Conservation (phyloP, 1,140 invertebrate species). For the Pomacea maculata region DNA sequence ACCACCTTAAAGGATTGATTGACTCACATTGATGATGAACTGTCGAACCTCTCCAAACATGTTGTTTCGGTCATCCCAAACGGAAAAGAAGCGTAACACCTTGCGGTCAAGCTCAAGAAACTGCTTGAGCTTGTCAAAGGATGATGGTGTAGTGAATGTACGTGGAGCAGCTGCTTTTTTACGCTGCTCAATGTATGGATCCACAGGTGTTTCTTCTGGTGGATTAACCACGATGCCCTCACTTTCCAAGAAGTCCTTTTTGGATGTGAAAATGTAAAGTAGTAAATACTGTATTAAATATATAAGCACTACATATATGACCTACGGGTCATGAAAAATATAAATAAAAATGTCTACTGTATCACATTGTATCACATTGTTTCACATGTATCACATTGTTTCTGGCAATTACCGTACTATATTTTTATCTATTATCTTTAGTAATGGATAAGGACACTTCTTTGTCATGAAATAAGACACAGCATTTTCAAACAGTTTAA, state of each 20-base stretch:
- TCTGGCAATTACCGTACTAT: no score
- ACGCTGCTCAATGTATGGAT: slow-evolving; percentile 74
- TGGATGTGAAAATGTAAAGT: no score
- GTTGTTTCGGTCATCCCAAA: slow-evolving; percentile 80
- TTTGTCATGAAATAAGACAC: no score
- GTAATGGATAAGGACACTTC: no score
- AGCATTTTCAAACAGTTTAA: no score
- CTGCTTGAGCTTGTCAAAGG: slow-evolving; percentile 65
- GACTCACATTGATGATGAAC: slow-evolving; percentile 64
- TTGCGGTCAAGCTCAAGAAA: slow-evolving; percentile 67
- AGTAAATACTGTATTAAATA: no score
- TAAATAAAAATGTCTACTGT: no score
- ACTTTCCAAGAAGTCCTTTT: slow-evolving; percentile 80
- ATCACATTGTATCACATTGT: no score
- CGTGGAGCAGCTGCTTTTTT: slow-evolving; percentile 54
- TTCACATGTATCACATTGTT: no score
- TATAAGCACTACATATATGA: no score
- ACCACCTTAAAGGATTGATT: background rate
- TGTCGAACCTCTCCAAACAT: slow-evolving; percentile 74
- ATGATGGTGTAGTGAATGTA: slow-evolving; percentile 59
- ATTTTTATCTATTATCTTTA: no score
- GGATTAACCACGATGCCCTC: slow-evolving; percentile 82
- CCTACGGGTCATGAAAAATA: no score
- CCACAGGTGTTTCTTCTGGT: slow-evolving; percentile 76
- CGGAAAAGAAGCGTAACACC: slow-evolving; percentile 76